Conservation (phyloP, 2,888 invertebrate species). For the Alentia gelatinosa region DNA sequence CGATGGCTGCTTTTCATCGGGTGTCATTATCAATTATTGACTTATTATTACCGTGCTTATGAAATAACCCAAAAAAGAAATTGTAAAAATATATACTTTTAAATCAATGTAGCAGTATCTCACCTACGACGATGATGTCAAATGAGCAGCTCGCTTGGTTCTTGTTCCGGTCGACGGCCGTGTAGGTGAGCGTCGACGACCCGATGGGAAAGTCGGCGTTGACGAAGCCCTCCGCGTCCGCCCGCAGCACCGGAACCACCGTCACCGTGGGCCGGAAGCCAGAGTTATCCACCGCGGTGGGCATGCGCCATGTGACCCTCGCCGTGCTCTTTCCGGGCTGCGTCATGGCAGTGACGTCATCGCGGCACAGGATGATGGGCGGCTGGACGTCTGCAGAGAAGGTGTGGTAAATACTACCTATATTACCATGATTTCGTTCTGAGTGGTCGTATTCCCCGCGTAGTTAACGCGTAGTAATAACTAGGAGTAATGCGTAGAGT, state of each 20-base stretch:
- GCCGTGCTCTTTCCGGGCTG: slow-evolving; percentile 83
- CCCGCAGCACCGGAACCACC: slow-evolving; percentile 84
- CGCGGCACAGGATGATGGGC: slow-evolving; percentile 84
- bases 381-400: slow-evolving; percentile 85
- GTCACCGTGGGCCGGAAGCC: slow-evolving; percentile 83
- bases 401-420: no score
- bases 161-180: slow-evolving; percentile 84
- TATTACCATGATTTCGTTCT: no score
- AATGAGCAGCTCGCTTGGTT: slow-evolving; percentile 85
- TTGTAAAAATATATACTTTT: not conserved
- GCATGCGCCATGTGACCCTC: slow-evolving; percentile 82
- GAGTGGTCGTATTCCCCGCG: no score
- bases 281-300: slow-evolving; percentile 84
- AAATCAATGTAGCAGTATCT: not conserved
- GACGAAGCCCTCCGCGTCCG: slow-evolving; percentile 65
- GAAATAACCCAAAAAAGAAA: no score
- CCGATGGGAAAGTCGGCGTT: slow-evolving; percentile 84
- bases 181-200: slow-evolving; percentile 84
- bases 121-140: slow-evolving; percentile 82
- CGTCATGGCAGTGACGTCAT: slow-evolving; percentile 82
- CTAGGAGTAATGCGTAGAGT: no score
- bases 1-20: no score
- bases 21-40: no score
- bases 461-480: no score
- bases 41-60: no score